Conservation (phyloP, 1,140 invertebrate genomes). For the Linepithema humile region DNA sequence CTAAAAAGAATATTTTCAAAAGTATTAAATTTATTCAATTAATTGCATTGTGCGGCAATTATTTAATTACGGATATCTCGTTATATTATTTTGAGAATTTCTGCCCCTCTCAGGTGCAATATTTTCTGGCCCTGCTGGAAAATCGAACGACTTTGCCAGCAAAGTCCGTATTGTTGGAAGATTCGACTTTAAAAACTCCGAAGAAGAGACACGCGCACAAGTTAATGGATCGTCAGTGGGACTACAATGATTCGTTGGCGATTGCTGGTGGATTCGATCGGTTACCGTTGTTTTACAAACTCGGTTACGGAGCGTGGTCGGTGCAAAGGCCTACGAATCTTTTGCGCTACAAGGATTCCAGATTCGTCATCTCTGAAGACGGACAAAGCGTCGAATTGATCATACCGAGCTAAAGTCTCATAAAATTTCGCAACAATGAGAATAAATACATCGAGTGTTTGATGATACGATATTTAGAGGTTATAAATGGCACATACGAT, state of each 20-base stretch:
- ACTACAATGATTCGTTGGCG: slow-evolving; percentile 77
- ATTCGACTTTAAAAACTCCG: slow-evolving; percentile 64
- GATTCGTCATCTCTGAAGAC: slow-evolving; percentile 68
- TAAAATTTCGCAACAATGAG: neutral
- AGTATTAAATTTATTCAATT: too few species aligned
- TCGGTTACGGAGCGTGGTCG: slow-evolving; percentile 69
- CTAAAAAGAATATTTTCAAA: too few species aligned
- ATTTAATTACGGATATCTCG: neutral
- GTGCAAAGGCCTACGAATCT: slow-evolving; percentile 59
- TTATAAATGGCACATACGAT: too few species aligned
- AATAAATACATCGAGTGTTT: too few species aligned
- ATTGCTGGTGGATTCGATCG: slow-evolving; percentile 67
- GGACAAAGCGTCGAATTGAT: slow-evolving; percentile 47
- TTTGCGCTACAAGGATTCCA: slow-evolving; percentile 74
- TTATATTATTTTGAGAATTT: neutral
- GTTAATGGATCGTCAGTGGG: slow-evolving; percentile 74
- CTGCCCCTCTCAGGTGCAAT: slow-evolving; percentile 83
- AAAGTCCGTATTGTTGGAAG: slow-evolving; percentile 72
- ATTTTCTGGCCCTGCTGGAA: slow-evolving; percentile 85
- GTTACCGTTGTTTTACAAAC: slow-evolving; percentile 74
- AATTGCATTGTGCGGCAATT: neutral
- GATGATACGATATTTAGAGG: too few species aligned
- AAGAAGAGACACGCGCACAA: slow-evolving; percentile 76
- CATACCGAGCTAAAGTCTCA: neutral
- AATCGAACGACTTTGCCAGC: slow-evolving; percentile 84